phyloP scores from a whole-genome alignment of 2,113 vertebrate species.

The Okapia johnstoni region DNA sequence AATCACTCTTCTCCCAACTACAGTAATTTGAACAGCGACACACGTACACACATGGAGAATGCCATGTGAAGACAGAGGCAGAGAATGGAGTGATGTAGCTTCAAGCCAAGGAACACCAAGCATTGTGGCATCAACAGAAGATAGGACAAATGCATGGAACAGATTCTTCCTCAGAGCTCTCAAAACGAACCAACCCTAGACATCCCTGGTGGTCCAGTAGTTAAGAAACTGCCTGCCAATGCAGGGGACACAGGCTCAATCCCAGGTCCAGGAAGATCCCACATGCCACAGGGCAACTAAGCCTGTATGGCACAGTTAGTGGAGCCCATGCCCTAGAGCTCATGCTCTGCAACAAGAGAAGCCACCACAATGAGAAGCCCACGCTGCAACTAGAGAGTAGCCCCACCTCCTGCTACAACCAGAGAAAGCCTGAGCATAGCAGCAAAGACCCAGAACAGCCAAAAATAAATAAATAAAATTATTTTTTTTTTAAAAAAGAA shows the following conservation, averaged over 20 bases:
- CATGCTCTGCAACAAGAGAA: background rate
- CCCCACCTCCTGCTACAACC: background rate
- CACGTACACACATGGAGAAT: fast-evolving
- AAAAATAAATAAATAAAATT: background rate
- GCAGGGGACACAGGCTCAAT: background rate
- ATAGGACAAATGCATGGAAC: background rate
- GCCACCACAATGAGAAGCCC: background rate
- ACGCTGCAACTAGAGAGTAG: background rate
- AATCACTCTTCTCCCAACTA: background rate
- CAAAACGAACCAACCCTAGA: background rate
- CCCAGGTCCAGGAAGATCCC: background rate
- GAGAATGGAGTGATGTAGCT: background rate
- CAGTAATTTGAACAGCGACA: background rate
- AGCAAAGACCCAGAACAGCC: background rate
- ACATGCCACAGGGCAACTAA: background rate
- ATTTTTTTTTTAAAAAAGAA: background rate
- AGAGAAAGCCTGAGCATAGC: background rate
- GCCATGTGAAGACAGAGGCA: background rate
- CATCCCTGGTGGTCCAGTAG: background rate
- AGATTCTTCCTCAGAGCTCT: background rate
- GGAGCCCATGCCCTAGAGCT: background rate
- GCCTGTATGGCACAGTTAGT: background rate
- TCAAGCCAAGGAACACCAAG: background rate
- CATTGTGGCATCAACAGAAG: background rate
- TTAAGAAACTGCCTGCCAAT: background rate